A percentile compares a stretch with the other conserved stretches of the same genome.
These are phyloP conservation scores for Scrobipalpa atriplicella DNA, from an alignment of 2,888 invertebrate species.

Conservation along the genomic window DNA sequence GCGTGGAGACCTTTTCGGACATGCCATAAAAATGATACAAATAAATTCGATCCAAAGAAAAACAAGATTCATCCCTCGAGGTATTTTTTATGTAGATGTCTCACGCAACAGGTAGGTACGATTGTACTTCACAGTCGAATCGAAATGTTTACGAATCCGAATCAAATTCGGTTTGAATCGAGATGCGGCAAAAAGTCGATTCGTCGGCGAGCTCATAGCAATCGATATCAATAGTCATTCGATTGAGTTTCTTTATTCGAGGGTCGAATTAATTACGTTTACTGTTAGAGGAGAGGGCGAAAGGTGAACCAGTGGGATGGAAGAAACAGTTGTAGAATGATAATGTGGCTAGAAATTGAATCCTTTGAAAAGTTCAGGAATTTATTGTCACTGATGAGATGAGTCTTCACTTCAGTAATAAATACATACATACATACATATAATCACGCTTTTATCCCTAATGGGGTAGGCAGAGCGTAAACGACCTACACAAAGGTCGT, in stretches of 20 bases:
- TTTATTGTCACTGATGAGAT: too few relatives aligned
- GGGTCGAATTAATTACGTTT: conserved; percentile 68
- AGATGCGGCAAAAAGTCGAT: conserved; percentile 69
- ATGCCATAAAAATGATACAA: conserved; percentile 22
- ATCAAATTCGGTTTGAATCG: conserved; percentile 73
- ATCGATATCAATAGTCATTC: conserved; percentile 75
- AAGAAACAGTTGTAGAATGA: neutral
- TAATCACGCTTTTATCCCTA: too few relatives aligned
- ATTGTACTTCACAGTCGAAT: conserved; percentile 39
- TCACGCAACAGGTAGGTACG: conserved; percentile 35
- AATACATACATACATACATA: too few relatives aligned
- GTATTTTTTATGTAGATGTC: conserved; percentile 35
- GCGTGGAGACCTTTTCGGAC: conserved; percentile 8
- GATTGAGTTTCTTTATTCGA: conserved; percentile 51
- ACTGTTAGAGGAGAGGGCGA: conserved; percentile 61
- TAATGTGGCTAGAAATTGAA: conserved; percentile 1
- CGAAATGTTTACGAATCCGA: conserved; percentile 64
- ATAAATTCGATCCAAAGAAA: conserved; percentile 22
- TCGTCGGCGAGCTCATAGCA: conserved; percentile 67
- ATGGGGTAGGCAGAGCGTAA: too few relatives aligned
- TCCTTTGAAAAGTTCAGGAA: neutral
- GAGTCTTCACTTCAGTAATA: too few relatives aligned
- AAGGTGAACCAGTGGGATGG: conserved; percentile 56
- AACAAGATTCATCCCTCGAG: conserved; percentile 24
- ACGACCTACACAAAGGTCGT: too few relatives aligned